Percentiles rank a stretch among this genome's conserved stretches.
phyloP scores from a whole-genome alignment of 2,113 vertebrate species.

The Aramus guarauna region DNA sequence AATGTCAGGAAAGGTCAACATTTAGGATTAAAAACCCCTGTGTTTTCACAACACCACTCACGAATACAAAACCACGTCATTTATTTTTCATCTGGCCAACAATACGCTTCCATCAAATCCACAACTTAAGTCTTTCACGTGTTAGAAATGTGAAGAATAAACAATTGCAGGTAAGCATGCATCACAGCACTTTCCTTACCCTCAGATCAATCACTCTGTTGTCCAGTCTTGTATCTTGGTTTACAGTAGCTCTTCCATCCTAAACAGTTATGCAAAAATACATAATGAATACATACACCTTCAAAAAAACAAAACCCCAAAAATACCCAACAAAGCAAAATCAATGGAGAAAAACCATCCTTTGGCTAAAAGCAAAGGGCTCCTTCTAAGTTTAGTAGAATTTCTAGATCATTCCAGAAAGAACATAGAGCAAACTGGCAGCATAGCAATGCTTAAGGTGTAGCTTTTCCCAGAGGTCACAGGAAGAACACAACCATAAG shows the following conservation, averaged over 20 bases:
- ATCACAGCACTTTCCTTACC: constrained; percentile 76
- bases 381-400: neutral
- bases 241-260: constrained; percentile 98
- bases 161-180: neutral
- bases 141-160: neutral
- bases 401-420: neutral
- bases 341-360: neutral
- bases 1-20: neutral
- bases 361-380: neutral
- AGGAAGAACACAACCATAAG: neutral
- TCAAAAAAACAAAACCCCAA: neutral
- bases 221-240: constrained; percentile 97
- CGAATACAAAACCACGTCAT: neutral
- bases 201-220: constrained; percentile 98
- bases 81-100: neutral
- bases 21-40: neutral
- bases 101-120: neutral
- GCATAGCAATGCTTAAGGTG: neutral
- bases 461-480: neutral
- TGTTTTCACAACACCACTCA: neutral
- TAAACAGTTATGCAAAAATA: constrained; percentile 47
- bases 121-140: neutral
- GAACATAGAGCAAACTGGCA: neutral
- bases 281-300: neutral
- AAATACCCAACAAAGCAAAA: neutral